Evolutionary conservation across 2,113 vertebrate genomes (phyloP), one percentile per base, ranked within the genome.

Genomic region (Coptodon rendalli): DNA sequence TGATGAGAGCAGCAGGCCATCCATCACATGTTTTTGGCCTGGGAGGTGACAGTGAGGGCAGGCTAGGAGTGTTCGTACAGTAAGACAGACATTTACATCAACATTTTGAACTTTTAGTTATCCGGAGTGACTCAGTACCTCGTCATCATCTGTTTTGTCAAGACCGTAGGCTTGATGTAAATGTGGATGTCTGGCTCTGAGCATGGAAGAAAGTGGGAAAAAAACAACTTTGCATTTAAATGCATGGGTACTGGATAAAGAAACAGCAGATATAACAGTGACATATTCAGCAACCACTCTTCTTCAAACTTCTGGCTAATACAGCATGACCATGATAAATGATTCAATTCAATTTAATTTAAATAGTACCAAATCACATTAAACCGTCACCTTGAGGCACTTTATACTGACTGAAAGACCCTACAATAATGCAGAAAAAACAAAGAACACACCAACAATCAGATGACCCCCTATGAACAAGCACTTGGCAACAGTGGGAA

Each of bases 11-110:
- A 17, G 80, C 27, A 59, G 57, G 59, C 86, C 80, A 90, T 96
- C 94, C 90, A 90, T 93, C 92, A 91, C 81, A 86, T 63, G 80
- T 80, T 90, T 86, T 68, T 89, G 61, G 81, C 87, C 43, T 73
- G 22, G 82, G 43, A 93, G 87, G 84, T 91, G 92, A 91, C 89
- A 90, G 86, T 34, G 16, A 83, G 86, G 84, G 73, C 82, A 73
- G 82, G 80, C 52, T 73, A 31, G 3, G n/a, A 80, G 66, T 54
- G 27, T n/a, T 34, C 53, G 88, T 94, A 95, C 94, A 88, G 94
- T 94, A 92, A 68, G 79, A 14, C 16, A 50, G 80, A 81, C 86
- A 19, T 87, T 88, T 13, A 84, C 3, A 59, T 81, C 56, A 34
- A 59, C 54, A 68, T 45, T 73, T 81, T 88, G 22, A 53, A 81